These are phyloP conservation scores for Fringilla coelebs DNA, from an alignment of 2,797 vertebrate species.

Conservation along the genomic window DNA sequence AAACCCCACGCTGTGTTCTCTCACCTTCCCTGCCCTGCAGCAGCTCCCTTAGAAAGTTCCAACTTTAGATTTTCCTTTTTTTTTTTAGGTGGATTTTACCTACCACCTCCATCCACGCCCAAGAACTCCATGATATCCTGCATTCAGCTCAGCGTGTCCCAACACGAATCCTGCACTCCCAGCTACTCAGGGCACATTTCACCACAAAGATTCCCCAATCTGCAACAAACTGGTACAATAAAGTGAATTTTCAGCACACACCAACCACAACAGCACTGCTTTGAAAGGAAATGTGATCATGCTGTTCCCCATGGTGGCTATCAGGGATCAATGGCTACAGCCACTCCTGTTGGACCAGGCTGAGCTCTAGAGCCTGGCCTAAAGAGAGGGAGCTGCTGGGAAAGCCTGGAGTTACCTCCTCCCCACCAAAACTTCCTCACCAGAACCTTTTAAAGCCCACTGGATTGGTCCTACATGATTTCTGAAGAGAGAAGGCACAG, in stretches of 20 bases:
- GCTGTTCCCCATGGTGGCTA: fast-evolving
- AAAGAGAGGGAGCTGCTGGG: not conserved
- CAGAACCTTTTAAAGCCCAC: not conserved
- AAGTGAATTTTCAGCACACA: not conserved
- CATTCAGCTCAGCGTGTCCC: not conserved
- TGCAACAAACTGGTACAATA: not conserved
- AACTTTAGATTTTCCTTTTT: not conserved
- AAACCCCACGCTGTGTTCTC: fast-evolving
- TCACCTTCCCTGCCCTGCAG: not conserved
- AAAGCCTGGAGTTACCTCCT: not conserved
- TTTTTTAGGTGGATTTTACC: not conserved
- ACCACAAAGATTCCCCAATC: not conserved
- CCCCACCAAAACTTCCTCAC: not conserved
- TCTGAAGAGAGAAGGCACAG: not conserved
- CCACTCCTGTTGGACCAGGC: not conserved
- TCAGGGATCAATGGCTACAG: not conserved
- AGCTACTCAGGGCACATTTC: not conserved
- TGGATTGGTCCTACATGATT: not conserved
- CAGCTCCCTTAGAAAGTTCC: not conserved
- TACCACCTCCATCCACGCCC: not conserved
- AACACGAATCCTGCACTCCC: not conserved
- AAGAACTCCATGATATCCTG: not conserved
- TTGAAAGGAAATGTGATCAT: not conserved
- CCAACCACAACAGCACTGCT: fast-evolving
- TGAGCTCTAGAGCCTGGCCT: not conserved